phyloP scores from a whole-genome alignment of 2,797 vertebrate genomes.

The Acridotheres tristis region DNA sequence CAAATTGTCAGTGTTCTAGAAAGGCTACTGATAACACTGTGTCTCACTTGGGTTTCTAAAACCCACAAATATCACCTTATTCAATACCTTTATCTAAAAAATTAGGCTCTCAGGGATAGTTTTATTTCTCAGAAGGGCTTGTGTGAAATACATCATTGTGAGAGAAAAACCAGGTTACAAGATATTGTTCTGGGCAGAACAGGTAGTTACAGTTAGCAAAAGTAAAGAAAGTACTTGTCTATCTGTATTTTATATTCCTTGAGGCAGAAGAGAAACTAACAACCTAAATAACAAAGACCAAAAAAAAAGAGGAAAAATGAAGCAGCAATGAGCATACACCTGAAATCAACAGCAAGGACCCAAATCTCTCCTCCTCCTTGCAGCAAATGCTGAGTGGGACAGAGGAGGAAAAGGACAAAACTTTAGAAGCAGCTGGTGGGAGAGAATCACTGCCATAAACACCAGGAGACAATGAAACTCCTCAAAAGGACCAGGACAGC shows the following conservation, averaged over 20 bases:
- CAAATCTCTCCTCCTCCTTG: not conserved
- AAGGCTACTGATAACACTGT: not conserved
- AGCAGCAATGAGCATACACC: not conserved
- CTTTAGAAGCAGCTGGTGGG: not conserved
- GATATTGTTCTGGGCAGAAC: not conserved
- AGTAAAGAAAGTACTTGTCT: not conserved
- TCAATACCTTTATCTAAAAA: not conserved
- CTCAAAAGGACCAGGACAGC: not conserved
- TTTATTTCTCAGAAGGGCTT: not conserved
- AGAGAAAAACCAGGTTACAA: not conserved
- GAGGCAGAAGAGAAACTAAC: not conserved
- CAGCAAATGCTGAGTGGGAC: not conserved
- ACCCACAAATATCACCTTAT: not conserved
- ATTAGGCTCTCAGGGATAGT: not conserved
- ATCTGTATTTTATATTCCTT: not conserved
- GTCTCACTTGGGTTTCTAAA: not conserved
- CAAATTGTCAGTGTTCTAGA: not conserved
- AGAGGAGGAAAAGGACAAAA: not conserved
- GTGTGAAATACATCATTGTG: not conserved
- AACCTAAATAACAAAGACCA: not conserved
- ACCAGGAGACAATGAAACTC: not conserved
- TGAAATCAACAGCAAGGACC: not conserved
- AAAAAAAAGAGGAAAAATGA: not conserved
- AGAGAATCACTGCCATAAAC: not conserved
- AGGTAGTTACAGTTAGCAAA: not conserved